A percentile compares a stretch with the other conserved stretches of the same genome.
These are phyloP conservation scores for Ligdia adustata DNA, from an alignment of 2,888 invertebrate species.

Conservation along the genomic window DNA sequence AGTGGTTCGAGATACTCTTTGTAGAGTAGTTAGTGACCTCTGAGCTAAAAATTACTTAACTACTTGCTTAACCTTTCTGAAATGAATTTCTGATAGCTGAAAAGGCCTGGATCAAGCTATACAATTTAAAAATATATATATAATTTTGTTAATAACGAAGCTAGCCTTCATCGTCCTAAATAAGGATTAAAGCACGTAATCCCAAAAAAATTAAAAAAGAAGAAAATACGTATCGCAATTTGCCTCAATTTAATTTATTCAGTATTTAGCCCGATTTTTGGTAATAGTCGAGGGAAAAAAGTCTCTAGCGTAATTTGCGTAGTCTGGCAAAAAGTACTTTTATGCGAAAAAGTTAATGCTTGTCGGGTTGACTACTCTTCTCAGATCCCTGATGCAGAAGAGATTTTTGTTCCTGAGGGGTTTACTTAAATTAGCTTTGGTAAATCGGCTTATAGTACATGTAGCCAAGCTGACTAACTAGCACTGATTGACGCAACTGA, in stretches of 20 bases:
- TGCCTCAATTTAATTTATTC: conserved; percentile 37
- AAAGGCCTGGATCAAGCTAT: too few relatives aligned
- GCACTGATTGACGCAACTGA: conserved; percentile 21
- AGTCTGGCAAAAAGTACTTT: conserved; percentile 18
- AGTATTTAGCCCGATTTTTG: conserved; percentile 34
- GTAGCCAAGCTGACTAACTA: conserved; percentile 7
- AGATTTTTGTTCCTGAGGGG: conserved; percentile 2
- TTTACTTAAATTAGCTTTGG: conserved; percentile 6
- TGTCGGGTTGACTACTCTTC: conserved; percentile 6
- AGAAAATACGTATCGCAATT: conserved; percentile 12
- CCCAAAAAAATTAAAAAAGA: conserved; percentile 5
- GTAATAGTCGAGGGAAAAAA: conserved; percentile 37
- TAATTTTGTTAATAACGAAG: conserved; percentile 1
- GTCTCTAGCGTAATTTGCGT: conserved; percentile 28
- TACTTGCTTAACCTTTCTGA: too few relatives aligned
- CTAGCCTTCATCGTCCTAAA: conserved; percentile 1
- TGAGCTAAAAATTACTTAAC: too few relatives aligned
- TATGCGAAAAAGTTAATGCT: conserved; percentile 23
- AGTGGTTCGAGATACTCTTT: too few relatives aligned
- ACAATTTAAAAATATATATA: too few relatives aligned
- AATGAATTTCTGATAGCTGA: too few relatives aligned
- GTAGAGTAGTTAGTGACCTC: too few relatives aligned
- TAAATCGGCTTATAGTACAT: neutral
- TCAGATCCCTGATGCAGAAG: conserved; percentile 4
- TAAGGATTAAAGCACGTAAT: conserved; percentile 11